phyloP scores from a whole-genome alignment of 2,797 vertebrate species.

The Clarias platycephalus region DNA sequence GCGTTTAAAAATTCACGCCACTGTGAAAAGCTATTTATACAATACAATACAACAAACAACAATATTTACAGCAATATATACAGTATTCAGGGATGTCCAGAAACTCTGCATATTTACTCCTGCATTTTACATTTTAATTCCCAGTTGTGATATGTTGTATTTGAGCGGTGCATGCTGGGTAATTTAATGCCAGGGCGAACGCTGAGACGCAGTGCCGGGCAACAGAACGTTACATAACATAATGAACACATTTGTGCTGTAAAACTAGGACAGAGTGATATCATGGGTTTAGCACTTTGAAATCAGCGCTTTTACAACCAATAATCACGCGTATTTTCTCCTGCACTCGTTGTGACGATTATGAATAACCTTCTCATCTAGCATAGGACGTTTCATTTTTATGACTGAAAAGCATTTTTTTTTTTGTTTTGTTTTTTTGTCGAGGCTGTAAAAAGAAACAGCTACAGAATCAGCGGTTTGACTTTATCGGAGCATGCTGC shows the following conservation, averaged over 20 bases:
- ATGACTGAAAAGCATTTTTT: conserved; percentile 10
- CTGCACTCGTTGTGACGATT: not conserved
- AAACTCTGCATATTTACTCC: not conserved
- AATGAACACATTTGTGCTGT: not conserved
- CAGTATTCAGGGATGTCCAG: no score
- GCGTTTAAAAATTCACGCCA: not conserved
- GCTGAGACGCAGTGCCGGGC: not conserved
- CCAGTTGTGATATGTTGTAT: not conserved
- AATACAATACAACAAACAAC: not conserved
- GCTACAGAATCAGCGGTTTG: conserved; percentile 28
- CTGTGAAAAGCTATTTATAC: not conserved
- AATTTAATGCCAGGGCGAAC: not conserved
- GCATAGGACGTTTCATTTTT: not conserved
- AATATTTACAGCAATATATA: not conserved
- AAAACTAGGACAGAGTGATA: not conserved
- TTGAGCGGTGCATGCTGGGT: conserved; percentile 13
- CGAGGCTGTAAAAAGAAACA: not conserved
- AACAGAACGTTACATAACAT: not conserved
- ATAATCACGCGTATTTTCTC: not conserved
- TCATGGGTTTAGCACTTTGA: not conserved
- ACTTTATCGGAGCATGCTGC: conserved; percentile 5
- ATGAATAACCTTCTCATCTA: not conserved
- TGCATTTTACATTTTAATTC: not conserved
- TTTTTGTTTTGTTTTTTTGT: not conserved
- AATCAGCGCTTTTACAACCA: not conserved